These are phyloP conservation scores for Hypotaenidia philippensis DNA, from an alignment of 2,797 vertebrate genomes.

Conservation along the genomic window DNA sequence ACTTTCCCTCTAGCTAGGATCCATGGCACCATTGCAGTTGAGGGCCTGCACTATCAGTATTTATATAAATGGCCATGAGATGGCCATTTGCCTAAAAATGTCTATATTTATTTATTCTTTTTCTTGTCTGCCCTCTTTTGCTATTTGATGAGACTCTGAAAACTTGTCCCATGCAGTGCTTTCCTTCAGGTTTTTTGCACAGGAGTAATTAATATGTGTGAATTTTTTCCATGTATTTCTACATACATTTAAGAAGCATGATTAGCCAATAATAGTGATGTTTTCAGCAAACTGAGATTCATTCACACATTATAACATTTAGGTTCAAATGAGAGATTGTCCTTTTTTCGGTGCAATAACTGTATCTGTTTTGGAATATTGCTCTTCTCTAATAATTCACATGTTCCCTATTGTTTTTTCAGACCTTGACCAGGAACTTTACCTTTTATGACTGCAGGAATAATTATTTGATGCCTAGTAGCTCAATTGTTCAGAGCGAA, in stretches of 20 bases:
- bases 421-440: not conserved
- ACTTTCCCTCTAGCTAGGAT: not conserved
- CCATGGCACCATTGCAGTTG: not conserved
- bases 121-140: not conserved
- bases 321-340: not conserved
- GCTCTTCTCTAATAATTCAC: rapidly evolving
- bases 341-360: not conserved
- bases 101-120: not conserved
- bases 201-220: not conserved
- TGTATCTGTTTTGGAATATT: not conserved
- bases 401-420: not conserved
- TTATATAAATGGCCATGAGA: not conserved
- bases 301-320: not conserved
- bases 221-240: not conserved
- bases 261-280: not conserved
- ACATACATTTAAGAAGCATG: not conserved
- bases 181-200: not conserved
- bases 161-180: not conserved
- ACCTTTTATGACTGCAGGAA: not conserved
- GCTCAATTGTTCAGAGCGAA: not conserved
- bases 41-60: not conserved
- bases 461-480: not conserved
- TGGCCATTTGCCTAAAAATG: not conserved
- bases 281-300: not conserved
- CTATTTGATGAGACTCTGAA: not conserved